Evolutionary conservation across 2,888 invertebrate species (phyloP), one percentile per base, ranked within the genome.

Genomic region (Spatulosminthurus flaviceps): DNA sequence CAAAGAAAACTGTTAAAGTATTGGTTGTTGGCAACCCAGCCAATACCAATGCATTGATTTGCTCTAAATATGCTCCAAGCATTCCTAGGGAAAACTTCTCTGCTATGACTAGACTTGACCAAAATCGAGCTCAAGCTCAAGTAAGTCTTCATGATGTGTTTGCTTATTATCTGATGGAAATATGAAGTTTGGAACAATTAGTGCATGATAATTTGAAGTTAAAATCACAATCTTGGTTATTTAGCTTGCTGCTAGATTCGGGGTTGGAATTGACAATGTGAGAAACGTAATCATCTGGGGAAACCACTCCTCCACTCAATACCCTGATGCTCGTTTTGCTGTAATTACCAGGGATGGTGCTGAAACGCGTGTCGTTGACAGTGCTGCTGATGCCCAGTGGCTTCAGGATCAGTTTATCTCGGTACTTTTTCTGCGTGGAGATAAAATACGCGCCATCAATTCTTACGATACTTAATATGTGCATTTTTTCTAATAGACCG

Each of bases 21-120:
- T 90, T 99, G 67, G 98, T 99, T 51, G 99, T 99, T 85, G 99
- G 99, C 64, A 99, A 99, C 88, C 99, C 99, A 74, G 99, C 99
- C 22, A 99, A 99, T 88, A 99, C 99, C 2, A 99, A 99, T 89
- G 98, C 98, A 16, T 89, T 96, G 73, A 95, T 99, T 85, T 96
- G 97, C 88, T 94, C 95, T 16, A 95, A 95, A 87, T 98, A 96
- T 87, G 97, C 97, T 29, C 97, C 97, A 19, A 94, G 95, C 26
- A 98, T 99, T 87, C 97, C 98, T 22, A 93, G 93, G 86, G 93
- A 95, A 87, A 98, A 98, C 89, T 98, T 99, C 88, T 94, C 95
- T 60, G 98, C 98, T 13, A 96, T 99, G 95, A 99, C 99, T 0
- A 92, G 99, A 82, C 90, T 99, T 74, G 99, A 99, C 89, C 98